Evolutionary conservation across 2,888 invertebrate species (phyloP).

Genomic region (Deroplatys truncata): DNA sequence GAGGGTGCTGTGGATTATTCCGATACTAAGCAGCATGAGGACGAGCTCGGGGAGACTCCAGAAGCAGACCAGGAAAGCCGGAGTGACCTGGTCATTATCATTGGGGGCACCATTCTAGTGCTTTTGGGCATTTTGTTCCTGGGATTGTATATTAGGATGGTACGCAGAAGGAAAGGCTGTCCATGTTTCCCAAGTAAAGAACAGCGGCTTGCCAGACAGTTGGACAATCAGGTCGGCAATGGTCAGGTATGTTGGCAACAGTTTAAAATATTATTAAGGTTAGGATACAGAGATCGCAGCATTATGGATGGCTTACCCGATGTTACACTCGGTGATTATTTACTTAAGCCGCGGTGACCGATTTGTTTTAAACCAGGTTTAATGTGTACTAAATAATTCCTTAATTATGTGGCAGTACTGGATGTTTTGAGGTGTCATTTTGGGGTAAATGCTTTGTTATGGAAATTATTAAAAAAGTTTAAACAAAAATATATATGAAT

Average conservation of each 20-base stretch:
- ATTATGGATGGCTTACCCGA: too few relatives aligned
- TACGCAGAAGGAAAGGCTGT: constrained; percentile 34
- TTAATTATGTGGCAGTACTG: too few relatives aligned
- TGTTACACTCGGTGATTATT: too few relatives aligned
- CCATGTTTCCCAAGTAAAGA: constrained; percentile 39
- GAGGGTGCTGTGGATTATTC: constrained; percentile 60
- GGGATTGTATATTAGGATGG: constrained; percentile 40
- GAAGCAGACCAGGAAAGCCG: constrained; percentile 25
- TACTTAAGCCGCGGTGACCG: too few relatives aligned
- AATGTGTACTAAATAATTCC: too few relatives aligned
- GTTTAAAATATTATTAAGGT: background rate
- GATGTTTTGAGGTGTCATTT: too few relatives aligned
- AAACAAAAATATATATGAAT: too few relatives aligned
- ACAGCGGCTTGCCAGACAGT: constrained; percentile 38
- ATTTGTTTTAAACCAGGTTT: too few relatives aligned
- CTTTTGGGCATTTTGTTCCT: constrained; percentile 57
- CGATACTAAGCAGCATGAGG: constrained; percentile 43
- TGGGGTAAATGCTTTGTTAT: too few relatives aligned
- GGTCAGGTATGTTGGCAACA: constrained; percentile 37
- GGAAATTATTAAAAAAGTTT: too few relatives aligned
- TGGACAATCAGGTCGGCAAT: constrained; percentile 38
- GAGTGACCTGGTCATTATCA: constrained; percentile 49
- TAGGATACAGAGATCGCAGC: too few relatives aligned
- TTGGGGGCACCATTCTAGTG: constrained; percentile 60
- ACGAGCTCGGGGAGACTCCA: constrained; percentile 35